A percentile compares a stretch with the other conserved stretches of the same genome.
phyloP scores from a whole-genome alignment of 2,113 vertebrate genomes.

The Triplophysa tibetana region DNA sequence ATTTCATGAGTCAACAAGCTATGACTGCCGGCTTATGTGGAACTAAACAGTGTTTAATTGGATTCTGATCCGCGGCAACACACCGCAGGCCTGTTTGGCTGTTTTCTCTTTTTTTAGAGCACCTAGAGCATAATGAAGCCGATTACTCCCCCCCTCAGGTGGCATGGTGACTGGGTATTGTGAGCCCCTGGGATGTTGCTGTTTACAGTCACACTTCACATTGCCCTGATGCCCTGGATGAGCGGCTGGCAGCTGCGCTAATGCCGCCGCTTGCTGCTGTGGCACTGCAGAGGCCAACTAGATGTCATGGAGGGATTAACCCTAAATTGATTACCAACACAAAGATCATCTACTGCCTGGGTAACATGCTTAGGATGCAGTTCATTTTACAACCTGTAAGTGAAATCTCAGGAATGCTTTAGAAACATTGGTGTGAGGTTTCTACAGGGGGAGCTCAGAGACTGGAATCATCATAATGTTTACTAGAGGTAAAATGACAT shows the following conservation, averaged over 20 bases:
- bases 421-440: slow-evolving; percentile 30
- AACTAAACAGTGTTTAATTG: slow-evolving; percentile 79
- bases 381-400: slow-evolving; percentile 53
- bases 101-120: slow-evolving; percentile 61
- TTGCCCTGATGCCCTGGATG: slow-evolving; percentile 62
- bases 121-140: slow-evolving; percentile 72
- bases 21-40: slow-evolving; percentile 70
- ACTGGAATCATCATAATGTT: background rate
- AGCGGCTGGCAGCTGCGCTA: slow-evolving; percentile 55
- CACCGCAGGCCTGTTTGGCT: slow-evolving; percentile 67
- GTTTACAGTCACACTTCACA: slow-evolving; percentile 67
- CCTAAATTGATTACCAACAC: slow-evolving; percentile 50
- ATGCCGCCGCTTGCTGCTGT: slow-evolving; percentile 34
- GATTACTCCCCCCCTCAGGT: slow-evolving; percentile 68
- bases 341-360: slow-evolving; percentile 56
- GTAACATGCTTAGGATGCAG: slow-evolving; percentile 60
- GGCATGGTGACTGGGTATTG: slow-evolving; percentile 54
- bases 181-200: slow-evolving; percentile 57
- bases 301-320: slow-evolving; percentile 62
- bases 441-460: background rate
- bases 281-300: slow-evolving; percentile 50
- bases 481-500: background rate
- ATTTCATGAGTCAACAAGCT: slow-evolving; percentile 80
- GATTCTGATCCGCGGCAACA: slow-evolving; percentile 74
- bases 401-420: slow-evolving; percentile 16